Evolutionary conservation across 2,113 vertebrate species (phyloP).

Genomic region (Oryctolagus cuniculus): mOryCun1.1 NC_091443.1:78481001-78481500

Average conservation of each 20-base stretch:
- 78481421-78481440: neutral
- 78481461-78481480: neutral
- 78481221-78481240: slow-evolving; percentile 26
- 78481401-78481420: neutral
- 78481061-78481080: neutral
- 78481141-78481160: neutral
- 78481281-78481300: neutral
- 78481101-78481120: neutral
- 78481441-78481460: neutral
- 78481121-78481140: neutral
- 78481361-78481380: neutral
- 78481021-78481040: neutral
- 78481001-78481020: slow-evolving; percentile 38
- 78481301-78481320: neutral
- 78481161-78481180: neutral
- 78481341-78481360: neutral
- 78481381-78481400: neutral
- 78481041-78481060: neutral
- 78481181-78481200: neutral
- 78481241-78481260: neutral
- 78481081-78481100: neutral
- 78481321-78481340: slow-evolving; percentile 9
- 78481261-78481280: neutral
- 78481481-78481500: neutral
- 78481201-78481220: neutral